Evolutionary conservation across 2,888 invertebrate genomes (phyloP).

Genomic region (Cryptops parisi): DNA sequence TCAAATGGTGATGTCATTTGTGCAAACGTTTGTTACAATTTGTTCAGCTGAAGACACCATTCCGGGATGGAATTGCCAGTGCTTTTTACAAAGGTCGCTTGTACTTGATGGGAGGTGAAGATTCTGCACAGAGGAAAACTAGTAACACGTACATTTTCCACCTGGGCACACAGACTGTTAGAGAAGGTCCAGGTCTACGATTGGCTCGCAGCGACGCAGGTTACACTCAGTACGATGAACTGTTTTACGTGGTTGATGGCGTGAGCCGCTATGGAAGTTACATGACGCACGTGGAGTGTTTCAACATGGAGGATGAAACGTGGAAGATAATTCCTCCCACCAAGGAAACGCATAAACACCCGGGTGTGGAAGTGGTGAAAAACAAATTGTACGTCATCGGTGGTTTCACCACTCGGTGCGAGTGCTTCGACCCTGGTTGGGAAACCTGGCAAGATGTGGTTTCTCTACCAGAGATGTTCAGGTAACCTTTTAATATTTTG

Average conservation of each 20-base stretch:
- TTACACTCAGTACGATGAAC: neutral
- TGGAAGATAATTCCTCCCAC: constrained; percentile 6
- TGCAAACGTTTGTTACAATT: neutral
- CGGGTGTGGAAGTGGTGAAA: constrained; percentile 1
- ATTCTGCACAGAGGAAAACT: neutral
- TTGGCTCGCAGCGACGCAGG: neutral
- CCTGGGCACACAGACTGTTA: neutral
- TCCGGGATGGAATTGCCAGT: constrained; percentile 4
- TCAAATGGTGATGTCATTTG: no score
- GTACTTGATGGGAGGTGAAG: constrained; percentile 7
- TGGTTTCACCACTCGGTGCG: constrained; percentile 3
- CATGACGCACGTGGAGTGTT: constrained; percentile 10
- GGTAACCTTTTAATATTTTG: no score
- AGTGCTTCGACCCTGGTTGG: constrained; percentile 5
- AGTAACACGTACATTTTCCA: constrained; percentile 1
- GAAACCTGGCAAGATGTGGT: constrained; percentile 8
- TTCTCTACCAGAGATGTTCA: constrained; percentile 2
- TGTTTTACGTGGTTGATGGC: neutral
- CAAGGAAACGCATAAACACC: neutral
- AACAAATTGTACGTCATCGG: constrained; percentile 1
- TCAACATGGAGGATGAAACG: constrained; percentile 1
- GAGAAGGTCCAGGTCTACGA: constrained; percentile 2
- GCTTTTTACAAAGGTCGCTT: neutral
- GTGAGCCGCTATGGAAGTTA: constrained; percentile 7
- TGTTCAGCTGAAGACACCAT: neutral